Evolutionary conservation across 2,113 vertebrate species (phyloP).

Genomic region (Chaetodon trifascialis): DNA sequence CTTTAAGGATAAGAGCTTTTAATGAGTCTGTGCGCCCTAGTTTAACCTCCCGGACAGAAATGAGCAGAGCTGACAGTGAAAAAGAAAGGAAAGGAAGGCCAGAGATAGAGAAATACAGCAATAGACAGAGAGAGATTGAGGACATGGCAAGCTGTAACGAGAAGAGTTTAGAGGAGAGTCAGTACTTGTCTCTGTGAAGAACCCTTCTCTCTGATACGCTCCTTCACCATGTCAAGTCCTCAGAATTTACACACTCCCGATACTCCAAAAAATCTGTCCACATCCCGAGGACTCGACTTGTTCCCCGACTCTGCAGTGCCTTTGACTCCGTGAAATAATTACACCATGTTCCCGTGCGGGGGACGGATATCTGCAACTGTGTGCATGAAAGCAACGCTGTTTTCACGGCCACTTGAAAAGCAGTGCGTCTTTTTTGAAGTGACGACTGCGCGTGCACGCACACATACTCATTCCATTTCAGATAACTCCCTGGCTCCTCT

Average conservation of each 20-base stretch:
- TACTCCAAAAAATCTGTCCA: background rate
- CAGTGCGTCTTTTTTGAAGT: conserved; percentile 7
- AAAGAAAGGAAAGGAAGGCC: background rate
- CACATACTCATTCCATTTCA: conserved; percentile 29
- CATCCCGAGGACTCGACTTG: conserved; percentile 5
- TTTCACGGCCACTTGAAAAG: conserved; percentile 20
- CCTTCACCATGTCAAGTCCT: conserved; percentile 22
- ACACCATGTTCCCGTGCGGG: conserved; percentile 6
- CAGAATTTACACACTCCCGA: background rate
- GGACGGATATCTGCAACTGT: conserved; percentile 20
- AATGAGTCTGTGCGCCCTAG: background rate
- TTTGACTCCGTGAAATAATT: conserved; percentile 33
- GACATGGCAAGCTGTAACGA: background rate
- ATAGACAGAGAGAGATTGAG: conserved; percentile 1
- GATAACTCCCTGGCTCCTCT: conserved; percentile 33
- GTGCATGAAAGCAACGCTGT: conserved; percentile 22
- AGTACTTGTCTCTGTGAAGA: conserved; percentile 10
- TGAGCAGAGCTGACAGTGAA: background rate
- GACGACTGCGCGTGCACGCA: background rate
- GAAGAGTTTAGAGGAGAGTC: background rate
- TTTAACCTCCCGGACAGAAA: background rate
- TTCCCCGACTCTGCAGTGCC: background rate
- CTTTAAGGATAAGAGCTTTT: background rate
- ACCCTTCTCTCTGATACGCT: conserved; percentile 6
- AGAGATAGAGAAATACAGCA: background rate